Conservation (phyloP, 2,113 vertebrate species). For the Paracanthobrama guichenoti region DNA sequence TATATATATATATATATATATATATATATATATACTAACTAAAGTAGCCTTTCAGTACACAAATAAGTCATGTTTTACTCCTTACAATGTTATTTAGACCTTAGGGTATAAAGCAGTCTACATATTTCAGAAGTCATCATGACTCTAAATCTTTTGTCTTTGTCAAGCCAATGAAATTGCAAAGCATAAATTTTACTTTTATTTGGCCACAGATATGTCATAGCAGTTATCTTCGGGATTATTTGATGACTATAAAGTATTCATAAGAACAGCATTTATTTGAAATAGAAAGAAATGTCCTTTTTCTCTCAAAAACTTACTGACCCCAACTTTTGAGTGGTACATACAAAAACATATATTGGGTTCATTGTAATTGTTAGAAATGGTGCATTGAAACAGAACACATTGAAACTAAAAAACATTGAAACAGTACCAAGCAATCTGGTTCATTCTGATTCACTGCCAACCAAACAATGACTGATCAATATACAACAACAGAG, state of each 20-base stretch:
- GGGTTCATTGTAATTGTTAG: neutral
- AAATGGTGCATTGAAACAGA: neutral
- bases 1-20: too few species aligned
- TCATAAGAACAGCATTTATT: neutral
- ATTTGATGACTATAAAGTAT: neutral
- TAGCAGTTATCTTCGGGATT: too few species aligned
- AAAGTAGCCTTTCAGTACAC: too few species aligned
- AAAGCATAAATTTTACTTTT: neutral
- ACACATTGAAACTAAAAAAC: neutral
- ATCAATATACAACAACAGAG: conserved; percentile 11
- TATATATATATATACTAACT: too few species aligned
- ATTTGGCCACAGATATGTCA: too few species aligned
- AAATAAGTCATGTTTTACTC: neutral
- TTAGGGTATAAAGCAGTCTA: neutral
- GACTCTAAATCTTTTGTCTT: neutral
- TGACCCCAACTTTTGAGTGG: neutral
- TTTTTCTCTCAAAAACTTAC: neutral
- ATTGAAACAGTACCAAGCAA: neutral
- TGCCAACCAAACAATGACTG: neutral
- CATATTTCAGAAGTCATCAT: neutral
- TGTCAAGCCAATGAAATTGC: neutral
- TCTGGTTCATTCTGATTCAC: neutral
- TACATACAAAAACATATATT: neutral
- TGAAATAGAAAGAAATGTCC: neutral
- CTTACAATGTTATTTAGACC: neutral